Evolutionary conservation across 2,888 invertebrate genomes (phyloP).

Genomic region (Stenichneumon culpator): DNA sequence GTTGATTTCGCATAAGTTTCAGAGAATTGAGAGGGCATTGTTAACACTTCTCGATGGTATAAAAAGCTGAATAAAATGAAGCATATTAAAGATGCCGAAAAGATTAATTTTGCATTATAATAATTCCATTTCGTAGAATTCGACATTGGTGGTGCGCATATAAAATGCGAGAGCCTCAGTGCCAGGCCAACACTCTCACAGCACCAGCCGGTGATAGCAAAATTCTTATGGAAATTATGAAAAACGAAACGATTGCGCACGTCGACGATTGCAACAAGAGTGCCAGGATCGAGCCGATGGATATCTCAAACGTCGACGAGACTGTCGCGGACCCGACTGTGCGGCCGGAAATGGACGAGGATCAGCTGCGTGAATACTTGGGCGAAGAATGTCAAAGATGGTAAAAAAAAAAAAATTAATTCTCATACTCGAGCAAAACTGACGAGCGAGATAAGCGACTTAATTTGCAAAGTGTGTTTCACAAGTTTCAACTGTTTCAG

Average conservation of each 20-base stretch:
- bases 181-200: background rate
- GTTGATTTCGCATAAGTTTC: too few relatives aligned
- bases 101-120: too few relatives aligned
- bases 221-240: background rate
- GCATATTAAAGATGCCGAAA: too few relatives aligned
- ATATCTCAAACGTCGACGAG: background rate
- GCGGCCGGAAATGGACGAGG: too few relatives aligned
- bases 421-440: background rate
- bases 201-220: too few relatives aligned
- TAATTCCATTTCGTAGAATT: background rate
- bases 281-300: too few relatives aligned
- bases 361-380: background rate
- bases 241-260: too few relatives aligned
- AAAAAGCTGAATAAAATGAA: too few relatives aligned
- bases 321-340: too few relatives aligned
- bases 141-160: background rate
- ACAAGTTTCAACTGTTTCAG: constrained; percentile 3
- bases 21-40: too few relatives aligned
- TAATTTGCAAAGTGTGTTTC: background rate
- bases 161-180: background rate
- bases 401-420: background rate
- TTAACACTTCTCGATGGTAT: too few relatives aligned
- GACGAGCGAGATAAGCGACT: background rate
- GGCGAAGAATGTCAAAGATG: background rate
- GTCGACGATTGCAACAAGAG: background rate